Base-by-base conservation (phyloP, 2,888 invertebrate genomes). In the Polia nebulosa region DNA sequence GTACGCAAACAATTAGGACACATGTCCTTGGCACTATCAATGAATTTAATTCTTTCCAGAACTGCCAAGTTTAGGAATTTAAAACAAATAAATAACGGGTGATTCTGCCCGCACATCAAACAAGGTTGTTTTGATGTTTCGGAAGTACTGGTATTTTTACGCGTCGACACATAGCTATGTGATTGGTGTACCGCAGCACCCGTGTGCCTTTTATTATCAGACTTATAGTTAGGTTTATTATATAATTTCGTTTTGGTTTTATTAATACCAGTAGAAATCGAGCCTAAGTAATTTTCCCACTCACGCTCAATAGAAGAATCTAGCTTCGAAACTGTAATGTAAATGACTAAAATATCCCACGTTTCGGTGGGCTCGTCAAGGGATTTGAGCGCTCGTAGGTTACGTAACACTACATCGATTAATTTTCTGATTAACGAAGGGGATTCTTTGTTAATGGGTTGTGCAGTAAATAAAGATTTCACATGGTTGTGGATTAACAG, bases 331-430 rank as follows among this genome's bases (percentile, higher is more conserved):
- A 34, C 34, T 1, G 9, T 34, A 34, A 34, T 34, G 34, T 34
- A 34, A 1, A 34, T 34, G 34, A 34, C 34, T 34, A 34, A 34
- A 34, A n/a, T n/a, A n/a, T n/a, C n/a, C n/a, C n/a, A n/a, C n/a
- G n/a, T n/a, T n/a, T n/a, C n/a, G n/a, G n/a, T 51, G 11, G 51
- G 51, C n/a, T 51, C 51, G n/a, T 51, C 51, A 5, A 51, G 29
- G 9, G 51, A 51, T 29, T 29, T 51, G n/a, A 51, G 51, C 17
- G 51, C 51, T 51, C 56, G 39, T 39, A 56, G 39, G 39, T 56
- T 56, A 56, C 56, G 56, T 27, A 56, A 25, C 39, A 56, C 39
- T 27, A 39, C 39, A 41, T 56, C 39, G 39, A 39, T 56, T 39
- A 56, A 27, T 29, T 56, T 17, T 56, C 41, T 56, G n/a, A 25